Percentiles rank a stretch among this genome's conserved stretches.
Conservation (phyloP, 2,797 vertebrate genomes). For the Adelosebastes latens region DNA sequence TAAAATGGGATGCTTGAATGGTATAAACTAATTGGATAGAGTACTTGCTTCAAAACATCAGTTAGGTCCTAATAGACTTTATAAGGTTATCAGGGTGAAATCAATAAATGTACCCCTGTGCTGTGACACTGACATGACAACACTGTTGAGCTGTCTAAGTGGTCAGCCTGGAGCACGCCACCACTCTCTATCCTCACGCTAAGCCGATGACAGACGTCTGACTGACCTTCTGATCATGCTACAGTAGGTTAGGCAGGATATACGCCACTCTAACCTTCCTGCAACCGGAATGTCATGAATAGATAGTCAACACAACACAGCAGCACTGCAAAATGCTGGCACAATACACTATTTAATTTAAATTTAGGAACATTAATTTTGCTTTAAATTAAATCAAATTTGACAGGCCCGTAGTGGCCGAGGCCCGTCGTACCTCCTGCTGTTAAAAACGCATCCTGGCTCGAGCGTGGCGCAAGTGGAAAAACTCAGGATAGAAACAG, state of each 20-base stretch:
- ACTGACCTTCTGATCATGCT: constrained; percentile 13
- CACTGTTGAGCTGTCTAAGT: neutral
- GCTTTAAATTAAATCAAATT: constrained; percentile 8
- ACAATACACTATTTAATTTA: neutral
- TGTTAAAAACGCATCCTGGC: constrained; percentile 11
- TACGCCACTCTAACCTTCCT: neutral
- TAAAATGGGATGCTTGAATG: neutral
- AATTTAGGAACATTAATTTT: neutral
- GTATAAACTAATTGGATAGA: neutral
- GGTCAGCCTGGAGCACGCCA: neutral
- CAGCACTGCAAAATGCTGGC: neutral
- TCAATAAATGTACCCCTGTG: constrained; percentile 12
- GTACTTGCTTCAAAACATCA: constrained; percentile 8
- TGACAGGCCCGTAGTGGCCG: neutral
- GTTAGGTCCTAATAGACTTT: constrained; percentile 6
- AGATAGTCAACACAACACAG: neutral
- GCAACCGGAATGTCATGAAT: neutral
- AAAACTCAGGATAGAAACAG: constrained; percentile 11
- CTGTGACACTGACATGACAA: constrained; percentile 16
- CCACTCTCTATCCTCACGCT: neutral
- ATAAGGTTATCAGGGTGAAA: neutral
- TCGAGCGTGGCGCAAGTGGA: neutral
- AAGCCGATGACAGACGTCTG: neutral
- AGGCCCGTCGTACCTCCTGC: constrained; percentile 17
- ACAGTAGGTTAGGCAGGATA: neutral